phyloP scores from a whole-genome alignment of 2,888 invertebrate genomes.

The Oscheius myriophilus region DNA sequence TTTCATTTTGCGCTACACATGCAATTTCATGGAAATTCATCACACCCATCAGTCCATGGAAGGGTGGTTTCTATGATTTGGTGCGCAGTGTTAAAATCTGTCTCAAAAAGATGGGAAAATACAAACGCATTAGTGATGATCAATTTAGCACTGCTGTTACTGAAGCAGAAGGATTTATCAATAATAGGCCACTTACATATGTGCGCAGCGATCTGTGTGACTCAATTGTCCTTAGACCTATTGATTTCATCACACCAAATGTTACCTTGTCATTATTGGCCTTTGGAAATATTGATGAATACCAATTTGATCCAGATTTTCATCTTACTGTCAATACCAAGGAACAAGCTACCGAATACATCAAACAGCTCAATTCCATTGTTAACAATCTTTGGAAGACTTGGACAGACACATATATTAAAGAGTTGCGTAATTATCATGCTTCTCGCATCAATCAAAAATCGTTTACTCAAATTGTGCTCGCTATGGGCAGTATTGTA shows the following conservation, averaged over 20 bases:
- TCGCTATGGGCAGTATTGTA: not conserved
- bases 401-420: not conserved
- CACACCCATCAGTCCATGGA: conserved; percentile 28
- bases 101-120: conserved; percentile 5
- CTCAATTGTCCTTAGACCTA: conserved; percentile 1
- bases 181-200: conserved; percentile 29
- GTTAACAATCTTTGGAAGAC: not conserved
- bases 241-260: conserved; percentile 14
- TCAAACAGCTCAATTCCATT: not conserved
- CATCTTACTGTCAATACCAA: not conserved
- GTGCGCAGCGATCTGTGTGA: not conserved
- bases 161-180: conserved; percentile 25
- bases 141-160: conserved; percentile 15
- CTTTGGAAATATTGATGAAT: not conserved
- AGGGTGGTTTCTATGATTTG: conserved; percentile 29
- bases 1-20: not conserved
- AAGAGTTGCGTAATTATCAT: not conserved
- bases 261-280: not conserved
- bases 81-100: conserved; percentile 21
- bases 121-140: not conserved
- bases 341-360: not conserved
- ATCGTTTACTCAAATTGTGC: not conserved
- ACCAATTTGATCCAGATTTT: not conserved
- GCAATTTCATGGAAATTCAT: conserved; percentile 21
- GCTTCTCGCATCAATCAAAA: not conserved